These are phyloP conservation scores for Tuta absoluta DNA, from an alignment of 2,888 invertebrate genomes.

Conservation along the genomic window DNA sequence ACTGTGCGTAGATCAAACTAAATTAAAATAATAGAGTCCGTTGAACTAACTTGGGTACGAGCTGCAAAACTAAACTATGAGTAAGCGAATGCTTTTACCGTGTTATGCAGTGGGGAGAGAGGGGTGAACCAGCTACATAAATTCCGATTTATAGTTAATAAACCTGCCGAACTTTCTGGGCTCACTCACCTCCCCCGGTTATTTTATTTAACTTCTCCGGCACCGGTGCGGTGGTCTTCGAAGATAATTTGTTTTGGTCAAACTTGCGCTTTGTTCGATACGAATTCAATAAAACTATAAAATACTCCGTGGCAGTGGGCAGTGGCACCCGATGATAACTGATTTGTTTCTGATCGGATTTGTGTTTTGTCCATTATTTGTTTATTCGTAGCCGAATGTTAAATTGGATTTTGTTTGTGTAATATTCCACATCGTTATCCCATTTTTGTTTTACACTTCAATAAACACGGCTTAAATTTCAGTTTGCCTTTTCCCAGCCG, in stretches of 20 bases:
- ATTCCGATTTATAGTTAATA: conserved; percentile 70
- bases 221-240: conserved; percentile 51
- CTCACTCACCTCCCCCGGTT: conserved; percentile 65
- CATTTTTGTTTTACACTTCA: conserved; percentile 17
- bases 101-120: conserved; percentile 46
- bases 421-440: conserved; percentile 20
- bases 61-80: conserved; percentile 30
- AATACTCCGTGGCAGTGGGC: background rate
- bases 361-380: conserved; percentile 15
- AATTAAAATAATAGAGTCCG: conserved; percentile 21
- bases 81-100: conserved; percentile 56
- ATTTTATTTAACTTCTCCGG: conserved; percentile 75
- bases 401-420: conserved; percentile 8
- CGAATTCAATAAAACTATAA: background rate
- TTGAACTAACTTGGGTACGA: conserved; percentile 19
- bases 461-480: conserved; percentile 9
- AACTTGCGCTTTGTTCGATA: conserved; percentile 14
- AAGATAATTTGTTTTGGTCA: conserved; percentile 52
- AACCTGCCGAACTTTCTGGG: conserved; percentile 76
- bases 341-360: background rate
- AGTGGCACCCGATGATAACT: conserved; percentile 6
- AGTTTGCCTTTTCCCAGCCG: conserved; percentile 10
- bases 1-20: background rate
- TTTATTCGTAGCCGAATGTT: conserved; percentile 4
- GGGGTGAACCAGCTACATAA: conserved; percentile 63